Evolutionary conservation across 2,888 invertebrate species (phyloP).

Genomic region (Rhamphomyia laevipes): DNA sequence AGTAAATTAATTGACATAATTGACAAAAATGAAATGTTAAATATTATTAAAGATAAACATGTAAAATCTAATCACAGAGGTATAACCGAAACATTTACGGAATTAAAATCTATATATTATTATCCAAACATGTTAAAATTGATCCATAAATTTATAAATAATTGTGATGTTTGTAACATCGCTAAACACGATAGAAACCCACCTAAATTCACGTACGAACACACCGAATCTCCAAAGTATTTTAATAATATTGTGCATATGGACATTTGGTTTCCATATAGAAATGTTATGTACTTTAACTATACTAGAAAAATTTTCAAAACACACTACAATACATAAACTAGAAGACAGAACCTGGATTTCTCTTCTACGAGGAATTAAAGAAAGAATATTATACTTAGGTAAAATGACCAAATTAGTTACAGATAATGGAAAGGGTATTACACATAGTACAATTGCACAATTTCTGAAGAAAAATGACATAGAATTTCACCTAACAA

Average conservation of each 20-base stretch:
- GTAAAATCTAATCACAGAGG: constrained; percentile 7
- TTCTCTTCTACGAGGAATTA: constrained; percentile 1
- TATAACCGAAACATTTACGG: constrained; percentile 5
- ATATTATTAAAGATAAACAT: constrained; percentile 4
- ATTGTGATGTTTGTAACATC: constrained; percentile 7
- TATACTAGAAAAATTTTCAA: constrained; percentile 6
- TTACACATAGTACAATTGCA: constrained; percentile 1
- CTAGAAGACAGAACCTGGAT: constrained; percentile 7
- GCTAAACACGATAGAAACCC: constrained; percentile 2
- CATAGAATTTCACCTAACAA: constrained; percentile 6
- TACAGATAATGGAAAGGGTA: background rate
- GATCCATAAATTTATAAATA: constrained; percentile 7
- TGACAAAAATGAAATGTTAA: constrained; percentile 4
- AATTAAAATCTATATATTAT: constrained; percentile 4
- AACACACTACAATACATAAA: background rate
- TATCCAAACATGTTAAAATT: constrained; percentile 6
- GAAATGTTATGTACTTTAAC: constrained; percentile 8
- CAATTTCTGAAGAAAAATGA: constrained; percentile 4
- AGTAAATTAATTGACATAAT: constrained; percentile 2
- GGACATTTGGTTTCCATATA: constrained; percentile 4
- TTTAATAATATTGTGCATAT: constrained; percentile 6
- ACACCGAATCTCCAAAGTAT: background rate
- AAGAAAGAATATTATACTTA: constrained; percentile 3
- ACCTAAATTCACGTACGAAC: background rate
- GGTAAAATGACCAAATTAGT: constrained; percentile 3